phyloP scores from a whole-genome alignment of 2,113 vertebrate genomes.

The Ahaetulla prasina region DNA sequence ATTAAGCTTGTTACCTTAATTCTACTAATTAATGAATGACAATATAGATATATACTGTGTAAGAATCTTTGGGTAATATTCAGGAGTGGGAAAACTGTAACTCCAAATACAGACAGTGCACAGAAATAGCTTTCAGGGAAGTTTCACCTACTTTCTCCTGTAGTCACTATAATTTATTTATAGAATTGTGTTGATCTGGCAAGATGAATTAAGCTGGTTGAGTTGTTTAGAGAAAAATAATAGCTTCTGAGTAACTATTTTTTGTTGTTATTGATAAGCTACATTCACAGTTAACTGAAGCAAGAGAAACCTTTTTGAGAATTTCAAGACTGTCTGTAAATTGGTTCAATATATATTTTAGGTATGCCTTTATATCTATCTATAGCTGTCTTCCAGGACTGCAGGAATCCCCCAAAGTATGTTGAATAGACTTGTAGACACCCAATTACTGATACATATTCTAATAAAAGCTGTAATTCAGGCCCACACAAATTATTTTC shows the following conservation, averaged over 20 bases:
- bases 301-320: neutral
- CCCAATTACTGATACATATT: neutral
- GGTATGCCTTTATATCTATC: neutral
- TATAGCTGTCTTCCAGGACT: neutral
- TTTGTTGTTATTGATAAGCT: neutral
- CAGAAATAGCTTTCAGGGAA: neutral
- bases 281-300: neutral
- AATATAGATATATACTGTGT: neutral
- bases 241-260: slow-evolving; percentile 4
- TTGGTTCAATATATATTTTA: neutral
- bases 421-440: neutral
- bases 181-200: neutral
- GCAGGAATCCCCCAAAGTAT: neutral
- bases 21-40: neutral
- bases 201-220: slow-evolving; percentile 10
- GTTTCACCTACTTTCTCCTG: slow-evolving; percentile 11
- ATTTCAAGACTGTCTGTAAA: neutral
- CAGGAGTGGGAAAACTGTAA: neutral
- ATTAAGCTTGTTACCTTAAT: neutral
- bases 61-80: neutral
- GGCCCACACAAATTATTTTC: neutral
- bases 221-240: slow-evolving; percentile 5
- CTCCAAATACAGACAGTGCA: neutral
- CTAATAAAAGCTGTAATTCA: neutral
- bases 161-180: neutral